phyloP scores from a whole-genome alignment of 1,140 invertebrate genomes.

The Ruditapes philippinarum region DNA sequence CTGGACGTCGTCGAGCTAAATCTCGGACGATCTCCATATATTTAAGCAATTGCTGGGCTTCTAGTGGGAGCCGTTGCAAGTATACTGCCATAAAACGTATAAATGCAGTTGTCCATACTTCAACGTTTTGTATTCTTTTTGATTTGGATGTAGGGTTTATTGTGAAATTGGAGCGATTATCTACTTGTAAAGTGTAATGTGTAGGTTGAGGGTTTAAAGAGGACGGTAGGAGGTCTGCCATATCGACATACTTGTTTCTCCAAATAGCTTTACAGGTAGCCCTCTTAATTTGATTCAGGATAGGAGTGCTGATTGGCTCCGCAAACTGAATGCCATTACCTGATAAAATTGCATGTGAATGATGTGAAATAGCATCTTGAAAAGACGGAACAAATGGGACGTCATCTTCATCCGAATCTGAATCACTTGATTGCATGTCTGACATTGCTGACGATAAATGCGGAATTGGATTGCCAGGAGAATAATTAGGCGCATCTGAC shows the following conservation, averaged over 20 bases:
- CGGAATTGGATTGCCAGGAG: no score
- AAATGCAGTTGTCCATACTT: conserved; percentile 56
- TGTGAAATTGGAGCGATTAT: background rate
- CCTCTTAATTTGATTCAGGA: background rate
- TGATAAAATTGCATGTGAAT: background rate
- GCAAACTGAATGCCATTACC: background rate
- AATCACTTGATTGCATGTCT: no score
- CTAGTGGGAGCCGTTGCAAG: background rate
- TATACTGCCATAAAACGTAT: conserved; percentile 51
- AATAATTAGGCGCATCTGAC: no score
- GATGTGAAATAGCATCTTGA: no score
- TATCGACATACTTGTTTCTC: conserved; percentile 37
- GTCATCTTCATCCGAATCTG: no score
- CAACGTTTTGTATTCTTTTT: background rate
- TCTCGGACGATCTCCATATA: background rate
- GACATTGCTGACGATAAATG: no score
- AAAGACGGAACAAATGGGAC: no score
- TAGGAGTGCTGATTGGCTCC: background rate
- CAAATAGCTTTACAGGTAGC: conserved; percentile 39
- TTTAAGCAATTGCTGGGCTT: background rate
- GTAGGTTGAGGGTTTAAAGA: background rate
- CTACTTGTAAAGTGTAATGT: background rate
- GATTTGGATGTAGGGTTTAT: background rate
- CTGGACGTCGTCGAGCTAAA: background rate
- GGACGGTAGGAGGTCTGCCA: conserved; percentile 5